Evolutionary conservation across 2,797 vertebrate genomes (phyloP).

Genomic region (Distichodus sexfasciatus): DNA sequence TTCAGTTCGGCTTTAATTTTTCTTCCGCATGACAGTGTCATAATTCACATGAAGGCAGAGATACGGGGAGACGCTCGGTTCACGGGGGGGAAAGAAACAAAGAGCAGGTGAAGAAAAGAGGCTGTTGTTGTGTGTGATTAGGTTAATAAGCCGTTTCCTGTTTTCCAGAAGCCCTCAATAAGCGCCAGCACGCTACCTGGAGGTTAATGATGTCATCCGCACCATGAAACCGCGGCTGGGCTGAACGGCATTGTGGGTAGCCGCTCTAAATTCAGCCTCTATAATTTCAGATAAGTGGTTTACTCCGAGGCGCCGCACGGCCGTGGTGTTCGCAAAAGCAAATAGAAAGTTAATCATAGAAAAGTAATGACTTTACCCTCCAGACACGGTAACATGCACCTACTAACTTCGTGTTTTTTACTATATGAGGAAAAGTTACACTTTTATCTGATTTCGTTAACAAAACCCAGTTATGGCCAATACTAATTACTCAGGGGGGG

Average conservation of each 20-base stretch:
- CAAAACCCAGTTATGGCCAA: too few species aligned
- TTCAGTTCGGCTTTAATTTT: not conserved
- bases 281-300: not conserved
- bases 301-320: not conserved
- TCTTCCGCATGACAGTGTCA: not conserved
- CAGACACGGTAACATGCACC: not conserved
- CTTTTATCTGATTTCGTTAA: too few species aligned
- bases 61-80: not conserved
- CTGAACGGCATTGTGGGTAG: slow-evolving; percentile 7
- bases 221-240: not conserved
- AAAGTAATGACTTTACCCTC: not conserved
- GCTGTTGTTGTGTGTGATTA: slow-evolving; percentile 27
- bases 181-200: not conserved
- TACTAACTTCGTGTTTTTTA: too few species aligned
- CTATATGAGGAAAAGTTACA: too few species aligned
- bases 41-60: slow-evolving; percentile 8
- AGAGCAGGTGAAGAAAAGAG: slow-evolving; percentile 23
- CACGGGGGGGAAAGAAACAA: not conserved
- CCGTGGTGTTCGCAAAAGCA: not conserved
- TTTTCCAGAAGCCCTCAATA: slow-evolving; percentile 29
- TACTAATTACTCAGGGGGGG: too few species aligned
- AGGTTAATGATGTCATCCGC: slow-evolving; percentile 36
- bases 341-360: not conserved
- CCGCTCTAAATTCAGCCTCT: slow-evolving; percentile 6
- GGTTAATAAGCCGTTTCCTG: slow-evolving; percentile 38